A percentile compares a stretch with the other conserved stretches of the same genome.
phyloP scores from a whole-genome alignment of 2,797 vertebrate genomes.

The Chelon labrosus region DNA sequence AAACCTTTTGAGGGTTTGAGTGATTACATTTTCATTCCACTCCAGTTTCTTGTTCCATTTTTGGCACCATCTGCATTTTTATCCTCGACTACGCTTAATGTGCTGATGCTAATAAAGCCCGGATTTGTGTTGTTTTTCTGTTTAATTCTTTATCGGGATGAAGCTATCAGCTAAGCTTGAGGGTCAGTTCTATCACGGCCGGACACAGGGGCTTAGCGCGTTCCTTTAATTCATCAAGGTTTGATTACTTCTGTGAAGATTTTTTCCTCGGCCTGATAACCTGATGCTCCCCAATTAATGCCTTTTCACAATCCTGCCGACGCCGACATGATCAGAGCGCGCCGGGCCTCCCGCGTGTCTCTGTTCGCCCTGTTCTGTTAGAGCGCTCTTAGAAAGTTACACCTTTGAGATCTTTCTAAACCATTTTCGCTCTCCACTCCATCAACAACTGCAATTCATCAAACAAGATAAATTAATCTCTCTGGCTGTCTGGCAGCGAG shows the following conservation, averaged over 20 bases:
- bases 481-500: constrained; percentile 50
- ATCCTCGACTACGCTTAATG: constrained; percentile 66
- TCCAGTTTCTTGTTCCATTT: constrained; percentile 71
- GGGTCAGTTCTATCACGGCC: constrained; percentile 78
- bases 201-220: constrained; percentile 84
- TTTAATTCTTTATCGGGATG: constrained; percentile 73
- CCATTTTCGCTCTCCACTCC: constrained; percentile 57
- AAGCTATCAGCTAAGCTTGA: constrained; percentile 72
- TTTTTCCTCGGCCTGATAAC: constrained; percentile 80
- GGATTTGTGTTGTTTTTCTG: constrained; percentile 74
- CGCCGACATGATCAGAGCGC: constrained; percentile 71
- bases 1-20: constrained; percentile 68
- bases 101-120: constrained; percentile 76
- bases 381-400: constrained; percentile 70
- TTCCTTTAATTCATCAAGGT: constrained; percentile 88
- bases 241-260: constrained; percentile 89
- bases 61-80: constrained; percentile 72
- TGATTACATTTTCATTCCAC: constrained; percentile 83
- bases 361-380: constrained; percentile 58
- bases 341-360: constrained; percentile 56
- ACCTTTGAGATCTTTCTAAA: constrained; percentile 67
- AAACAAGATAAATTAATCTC: constrained; percentile 72
- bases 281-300: constrained; percentile 83
- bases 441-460: constrained; percentile 66
- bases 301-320: constrained; percentile 77